Conservation (phyloP, 64 coral and sea anemone genomes). For the Dendrophyllia cribrosa region DNA sequence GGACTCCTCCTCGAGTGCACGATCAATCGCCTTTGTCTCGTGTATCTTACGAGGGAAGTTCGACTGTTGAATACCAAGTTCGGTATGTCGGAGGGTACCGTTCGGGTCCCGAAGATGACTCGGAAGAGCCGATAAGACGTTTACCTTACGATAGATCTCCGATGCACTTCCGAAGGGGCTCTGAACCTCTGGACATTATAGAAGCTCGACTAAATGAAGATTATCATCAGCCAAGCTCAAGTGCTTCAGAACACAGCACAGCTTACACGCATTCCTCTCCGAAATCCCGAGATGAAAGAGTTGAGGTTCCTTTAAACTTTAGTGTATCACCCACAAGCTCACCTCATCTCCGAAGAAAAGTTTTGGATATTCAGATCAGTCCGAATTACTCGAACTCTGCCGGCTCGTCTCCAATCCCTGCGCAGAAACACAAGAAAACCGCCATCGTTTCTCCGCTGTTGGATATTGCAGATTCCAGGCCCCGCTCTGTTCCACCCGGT, state of each 20-base stretch:
- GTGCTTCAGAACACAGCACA: constrained; percentile 15
- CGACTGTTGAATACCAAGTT: constrained; percentile 36
- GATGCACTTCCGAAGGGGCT: constrained; percentile 31
- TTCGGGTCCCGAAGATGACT: constrained; percentile 29
- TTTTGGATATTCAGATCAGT: constrained; percentile 31
- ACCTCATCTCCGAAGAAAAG: constrained; percentile 58
- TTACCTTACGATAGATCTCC: constrained; percentile 61
- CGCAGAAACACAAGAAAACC: constrained; percentile 78
- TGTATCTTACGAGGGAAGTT: constrained; percentile 49
- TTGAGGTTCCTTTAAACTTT: constrained; percentile 30
- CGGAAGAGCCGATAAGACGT: constrained; percentile 15
- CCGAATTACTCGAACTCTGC: constrained; percentile 22
- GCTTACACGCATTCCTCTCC: constrained; percentile 28
- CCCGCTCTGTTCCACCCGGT: constrained; percentile 68
- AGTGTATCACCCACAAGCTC: constrained; percentile 51
- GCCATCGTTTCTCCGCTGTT: constrained; percentile 89
- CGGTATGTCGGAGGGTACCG: constrained; percentile 64
- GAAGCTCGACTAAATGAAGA: not conserved
- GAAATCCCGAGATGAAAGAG: constrained; percentile 33
- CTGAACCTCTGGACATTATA: constrained; percentile 17
- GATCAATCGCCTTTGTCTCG: constrained; percentile 5
- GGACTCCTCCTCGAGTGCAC: not conserved
- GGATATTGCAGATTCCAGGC: constrained; percentile 62
- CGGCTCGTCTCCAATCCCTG: constrained; percentile 11
- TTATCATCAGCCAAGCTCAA: constrained; percentile 17